These are phyloP conservation scores for Agrochola lychnidis DNA, from an alignment of 2,888 invertebrate species.

Conservation along the genomic window DNA sequence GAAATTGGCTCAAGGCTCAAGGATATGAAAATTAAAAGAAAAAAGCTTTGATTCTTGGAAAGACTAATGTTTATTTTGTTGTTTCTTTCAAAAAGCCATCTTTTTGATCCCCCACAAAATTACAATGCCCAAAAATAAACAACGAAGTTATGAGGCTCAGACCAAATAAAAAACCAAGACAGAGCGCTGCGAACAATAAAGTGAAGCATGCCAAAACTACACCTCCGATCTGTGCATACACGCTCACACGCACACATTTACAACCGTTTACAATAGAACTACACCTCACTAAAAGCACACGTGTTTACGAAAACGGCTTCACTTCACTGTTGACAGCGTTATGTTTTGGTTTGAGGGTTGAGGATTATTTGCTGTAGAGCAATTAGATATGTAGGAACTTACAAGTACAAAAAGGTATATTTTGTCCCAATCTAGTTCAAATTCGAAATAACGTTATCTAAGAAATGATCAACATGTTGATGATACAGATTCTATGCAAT, in stretches of 20 bases:
- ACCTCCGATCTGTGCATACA: too few relatives aligned
- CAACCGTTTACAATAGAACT: too few relatives aligned
- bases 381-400: background rate
- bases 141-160: too few relatives aligned
- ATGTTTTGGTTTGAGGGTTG: too few relatives aligned
- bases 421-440: background rate
- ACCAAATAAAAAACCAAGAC: too few relatives aligned
- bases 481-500: constrained; percentile 44
- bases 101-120: background rate
- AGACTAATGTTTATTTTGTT: background rate
- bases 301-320: too few relatives aligned
- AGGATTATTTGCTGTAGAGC: background rate
- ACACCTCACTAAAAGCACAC: too few relatives aligned
- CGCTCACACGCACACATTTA: too few relatives aligned
- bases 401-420: background rate
- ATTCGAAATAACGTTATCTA: background rate
- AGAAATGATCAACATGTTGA: constrained; percentile 12
- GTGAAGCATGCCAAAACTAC: too few relatives aligned
- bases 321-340: too few relatives aligned
- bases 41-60: background rate
- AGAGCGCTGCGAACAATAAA: too few relatives aligned
- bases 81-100: background rate
- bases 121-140: background rate
- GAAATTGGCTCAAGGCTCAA: constrained; percentile 1
- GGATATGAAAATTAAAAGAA: background rate